Base-by-base conservation (phyloP, 2,113 vertebrate species). In the Synchiropus splendidus region DNA sequence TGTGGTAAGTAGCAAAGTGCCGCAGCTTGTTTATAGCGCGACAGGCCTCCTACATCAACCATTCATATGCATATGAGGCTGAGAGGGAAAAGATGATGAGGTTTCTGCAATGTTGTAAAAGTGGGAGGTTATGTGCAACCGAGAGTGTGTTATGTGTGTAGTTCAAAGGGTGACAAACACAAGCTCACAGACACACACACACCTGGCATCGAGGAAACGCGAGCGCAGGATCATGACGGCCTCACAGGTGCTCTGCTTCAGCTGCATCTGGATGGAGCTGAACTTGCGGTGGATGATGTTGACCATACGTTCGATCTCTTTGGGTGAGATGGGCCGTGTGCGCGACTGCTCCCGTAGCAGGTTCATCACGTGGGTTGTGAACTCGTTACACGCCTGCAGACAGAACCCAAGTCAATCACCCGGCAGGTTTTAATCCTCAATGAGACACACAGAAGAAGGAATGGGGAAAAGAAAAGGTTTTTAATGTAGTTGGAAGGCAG, bases 261-360 rank as follows among this genome's bases (percentile, higher is more conserved):
- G 82, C 82, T 98, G 94, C 92, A 98, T 98, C 88, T 98, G 94
- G 85, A 98, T 98, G 82, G 92, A 96, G 85, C 91, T 97, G 89
- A 98, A 98, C 82, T 98, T 98, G 87, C 95, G 92, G 75, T 98
- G 95, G 82, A 98, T 98, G 83, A 98, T 98, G 81, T 83, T 87
- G 62, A 98, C 95, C 95, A 98, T 98, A 18, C 94, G 85, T 71
- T 98, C 95, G 1, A 98, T 98, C 87, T 98, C 95, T 79, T 98
- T 98, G 0, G 94, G 94, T 0, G 95, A 98, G 81, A 98, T 98
- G 36, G 95, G 94, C 38, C 95, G 83, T 15, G 94, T 98, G 72
- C 94, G 87, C 37, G 90, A 93, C 80, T 98, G 95, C 76, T 98
- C 95, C 1, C 95, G 81, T 78, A 98, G 77, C 47, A 98, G 90